These are phyloP conservation scores for Strigamia crassipes DNA, from an alignment of 2,888 invertebrate species.

Conservation along the genomic window DNA sequence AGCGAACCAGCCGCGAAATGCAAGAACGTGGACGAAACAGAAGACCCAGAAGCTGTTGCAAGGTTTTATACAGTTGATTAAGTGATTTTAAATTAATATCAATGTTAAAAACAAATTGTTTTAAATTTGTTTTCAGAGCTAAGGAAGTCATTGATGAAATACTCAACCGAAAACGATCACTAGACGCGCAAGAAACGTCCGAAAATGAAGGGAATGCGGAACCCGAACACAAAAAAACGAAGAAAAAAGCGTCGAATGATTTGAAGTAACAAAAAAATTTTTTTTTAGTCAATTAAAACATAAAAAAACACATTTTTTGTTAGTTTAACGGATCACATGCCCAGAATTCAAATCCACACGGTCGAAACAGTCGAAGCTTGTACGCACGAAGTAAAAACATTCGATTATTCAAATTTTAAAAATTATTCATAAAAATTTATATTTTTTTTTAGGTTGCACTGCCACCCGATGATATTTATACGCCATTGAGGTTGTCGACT, in stretches of 20 bases:
- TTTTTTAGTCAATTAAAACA: neutral
- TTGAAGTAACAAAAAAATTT: neutral
- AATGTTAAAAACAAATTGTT: neutral
- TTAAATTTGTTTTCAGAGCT: neutral
- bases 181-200: neutral
- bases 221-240: neutral
- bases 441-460: conserved; percentile 67
- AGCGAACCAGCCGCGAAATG: neutral
- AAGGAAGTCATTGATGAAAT: neutral
- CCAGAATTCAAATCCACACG: conserved; percentile 83
- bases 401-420: neutral
- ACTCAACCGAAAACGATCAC: neutral
- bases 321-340: conserved; percentile 61
- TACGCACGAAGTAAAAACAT: conserved; percentile 82
- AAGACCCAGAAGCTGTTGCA: neutral
- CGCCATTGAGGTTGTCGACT: conserved; percentile 65
- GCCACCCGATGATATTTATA: conserved; percentile 83
- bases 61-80: neutral
- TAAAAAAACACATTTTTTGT: conserved; percentile 59
- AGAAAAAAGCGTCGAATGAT: neutral
- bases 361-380: conserved; percentile 91
- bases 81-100: neutral
- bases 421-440: neutral
- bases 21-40: neutral
- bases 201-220: neutral